Evolutionary conservation across 2,888 invertebrate species (phyloP).

Genomic region (Myathropa florea): DNA sequence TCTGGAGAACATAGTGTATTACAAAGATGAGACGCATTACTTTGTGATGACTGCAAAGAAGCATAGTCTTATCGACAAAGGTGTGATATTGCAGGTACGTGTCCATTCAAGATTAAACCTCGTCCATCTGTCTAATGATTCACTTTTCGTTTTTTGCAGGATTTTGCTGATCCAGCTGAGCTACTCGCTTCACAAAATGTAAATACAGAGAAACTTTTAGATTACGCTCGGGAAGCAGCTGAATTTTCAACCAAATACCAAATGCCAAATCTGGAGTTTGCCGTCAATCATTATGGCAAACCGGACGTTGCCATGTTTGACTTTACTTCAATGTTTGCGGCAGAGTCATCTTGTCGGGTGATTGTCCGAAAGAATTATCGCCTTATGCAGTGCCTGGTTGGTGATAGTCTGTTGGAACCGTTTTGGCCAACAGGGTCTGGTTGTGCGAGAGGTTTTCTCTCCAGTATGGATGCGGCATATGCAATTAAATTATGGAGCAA

Average conservation of each 20-base stretch:
- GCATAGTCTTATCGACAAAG: conserved; percentile 94
- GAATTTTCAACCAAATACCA: conserved; percentile 94
- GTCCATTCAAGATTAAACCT: conserved; percentile 36
- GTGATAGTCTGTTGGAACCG: conserved; percentile 97
- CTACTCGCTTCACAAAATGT: conserved; percentile 94
- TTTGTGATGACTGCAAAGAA: conserved; percentile 99
- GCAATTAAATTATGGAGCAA: conserved; percentile 92
- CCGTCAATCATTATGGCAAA: conserved; percentile 98
- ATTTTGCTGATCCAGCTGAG: conserved; percentile 93
- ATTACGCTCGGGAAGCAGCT: conserved; percentile 97
- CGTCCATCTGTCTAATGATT: background rate
- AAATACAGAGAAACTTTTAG: conserved; percentile 91
- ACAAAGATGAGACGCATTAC: conserved; percentile 99
- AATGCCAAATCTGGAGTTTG: conserved; percentile 94
- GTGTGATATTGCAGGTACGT: conserved; percentile 91
- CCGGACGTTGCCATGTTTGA: conserved; percentile 99
- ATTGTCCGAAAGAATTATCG: conserved; percentile 87
- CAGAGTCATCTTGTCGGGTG: conserved; percentile 95
- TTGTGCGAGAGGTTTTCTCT: conserved; percentile 97
- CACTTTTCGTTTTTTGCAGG: conserved; percentile 82
- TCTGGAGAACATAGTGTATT: conserved; percentile 99
- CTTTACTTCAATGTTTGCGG: conserved; percentile 99
- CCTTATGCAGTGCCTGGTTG: conserved; percentile 94
- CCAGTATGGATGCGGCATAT: conserved; percentile 98
- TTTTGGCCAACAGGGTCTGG: conserved; percentile 99